phyloP scores from a whole-genome alignment of 2,113 vertebrate species.

The Clinocottus analis region DNA sequence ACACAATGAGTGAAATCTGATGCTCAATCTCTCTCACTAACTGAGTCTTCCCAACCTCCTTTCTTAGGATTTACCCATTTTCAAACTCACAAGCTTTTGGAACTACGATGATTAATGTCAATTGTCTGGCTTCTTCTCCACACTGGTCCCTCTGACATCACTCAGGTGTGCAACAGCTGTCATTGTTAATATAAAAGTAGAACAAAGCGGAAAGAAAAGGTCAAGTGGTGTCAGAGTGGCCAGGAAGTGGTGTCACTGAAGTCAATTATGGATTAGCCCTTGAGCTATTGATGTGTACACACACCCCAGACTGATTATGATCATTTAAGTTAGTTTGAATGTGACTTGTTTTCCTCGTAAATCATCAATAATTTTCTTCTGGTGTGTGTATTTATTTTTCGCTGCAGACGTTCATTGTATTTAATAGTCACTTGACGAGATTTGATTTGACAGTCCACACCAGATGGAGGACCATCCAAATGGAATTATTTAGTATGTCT shows the following conservation, averaged over 20 bases:
- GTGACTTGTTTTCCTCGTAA: background rate
- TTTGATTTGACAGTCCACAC: conserved; percentile 1
- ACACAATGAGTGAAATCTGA: too few species aligned
- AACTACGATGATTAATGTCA: too few species aligned
- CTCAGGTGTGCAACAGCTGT: background rate
- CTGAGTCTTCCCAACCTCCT: too few species aligned
- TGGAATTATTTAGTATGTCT: background rate
- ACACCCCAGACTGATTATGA: conserved; percentile 18
- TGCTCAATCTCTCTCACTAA: too few species aligned
- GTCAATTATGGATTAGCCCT: conserved; percentile 55
- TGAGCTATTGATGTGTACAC: conserved; percentile 28
- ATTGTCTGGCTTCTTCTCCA: background rate
- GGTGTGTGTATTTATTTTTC: background rate
- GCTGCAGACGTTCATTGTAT: background rate
- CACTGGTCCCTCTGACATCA: background rate
- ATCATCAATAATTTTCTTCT: background rate
- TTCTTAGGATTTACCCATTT: background rate
- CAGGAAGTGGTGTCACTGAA: conserved; percentile 26
- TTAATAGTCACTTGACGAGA: background rate
- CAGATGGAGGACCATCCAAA: conserved; percentile 40
- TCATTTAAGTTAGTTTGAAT: background rate
- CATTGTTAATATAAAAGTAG: conserved; percentile 26
- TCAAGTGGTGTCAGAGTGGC: conserved; percentile 50
- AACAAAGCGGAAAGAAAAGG: conserved; percentile 33
- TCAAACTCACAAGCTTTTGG: background rate